Conservation (phyloP, 2,113 vertebrate species). For the Ictidomys tridecemlineatus region DNA sequence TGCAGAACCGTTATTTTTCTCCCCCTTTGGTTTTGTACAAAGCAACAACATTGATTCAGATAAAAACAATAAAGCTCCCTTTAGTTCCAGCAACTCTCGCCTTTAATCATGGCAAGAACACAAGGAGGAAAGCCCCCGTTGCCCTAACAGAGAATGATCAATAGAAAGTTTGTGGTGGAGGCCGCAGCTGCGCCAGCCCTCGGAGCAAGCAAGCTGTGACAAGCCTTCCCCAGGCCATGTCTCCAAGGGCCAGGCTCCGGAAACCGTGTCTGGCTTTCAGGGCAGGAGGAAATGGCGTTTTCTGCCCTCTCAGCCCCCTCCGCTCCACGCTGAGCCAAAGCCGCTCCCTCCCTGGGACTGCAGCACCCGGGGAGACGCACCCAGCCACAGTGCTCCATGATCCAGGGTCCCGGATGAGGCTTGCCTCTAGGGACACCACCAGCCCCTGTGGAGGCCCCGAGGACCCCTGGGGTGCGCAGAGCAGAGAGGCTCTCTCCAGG, state of each 20-base stretch:
- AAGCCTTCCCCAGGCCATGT: fast-evolving
- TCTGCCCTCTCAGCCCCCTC: not conserved
- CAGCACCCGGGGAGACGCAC: no score
- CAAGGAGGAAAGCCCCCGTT: not conserved
- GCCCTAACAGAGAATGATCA: fast-evolving
- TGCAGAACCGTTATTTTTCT: not conserved
- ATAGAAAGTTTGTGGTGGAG: not conserved
- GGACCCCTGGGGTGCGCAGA: fast-evolving
- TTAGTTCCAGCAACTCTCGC: not conserved
- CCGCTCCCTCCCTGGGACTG: no score
- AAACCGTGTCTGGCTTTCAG: not conserved
- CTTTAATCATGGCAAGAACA: not conserved
- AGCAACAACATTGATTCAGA: not conserved
- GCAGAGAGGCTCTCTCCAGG: not conserved
- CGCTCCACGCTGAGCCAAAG: not conserved
- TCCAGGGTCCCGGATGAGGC: no score
- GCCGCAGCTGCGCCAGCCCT: fast-evolving
- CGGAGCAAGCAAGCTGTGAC: not conserved
- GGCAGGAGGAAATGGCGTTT: not conserved
- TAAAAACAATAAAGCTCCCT: not conserved
- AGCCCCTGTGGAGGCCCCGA: no score
- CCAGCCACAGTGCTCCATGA: fast-evolving
- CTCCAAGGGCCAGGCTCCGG: fast-evolving
- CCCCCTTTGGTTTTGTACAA: not conserved
- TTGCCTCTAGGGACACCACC: fast-evolving